phyloP scores from a whole-genome alignment of 2,888 invertebrate genomes.

The Nysson spinosus region DNA sequence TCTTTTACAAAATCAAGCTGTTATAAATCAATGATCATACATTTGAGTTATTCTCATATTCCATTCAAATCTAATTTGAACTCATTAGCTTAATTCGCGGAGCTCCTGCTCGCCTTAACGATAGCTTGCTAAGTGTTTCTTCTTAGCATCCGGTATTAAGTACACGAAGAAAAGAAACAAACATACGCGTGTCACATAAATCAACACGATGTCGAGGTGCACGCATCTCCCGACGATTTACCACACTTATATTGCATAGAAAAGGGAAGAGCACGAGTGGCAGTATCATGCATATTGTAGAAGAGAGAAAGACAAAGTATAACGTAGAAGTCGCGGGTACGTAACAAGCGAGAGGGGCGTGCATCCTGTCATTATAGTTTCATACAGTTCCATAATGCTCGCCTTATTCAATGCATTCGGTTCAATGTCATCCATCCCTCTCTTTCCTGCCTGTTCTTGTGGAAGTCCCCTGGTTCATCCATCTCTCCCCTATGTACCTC shows the following conservation, averaged over 20 bases:
- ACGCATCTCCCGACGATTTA: neutral
- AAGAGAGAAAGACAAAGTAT: constrained; percentile 32
- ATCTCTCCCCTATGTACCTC: constrained; percentile 9
- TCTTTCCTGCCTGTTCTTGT: constrained; percentile 56
- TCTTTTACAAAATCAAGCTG: too few relatives aligned
- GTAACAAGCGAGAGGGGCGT: constrained; percentile 63
- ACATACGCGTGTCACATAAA: neutral
- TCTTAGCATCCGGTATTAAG: neutral
- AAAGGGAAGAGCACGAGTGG: neutral
- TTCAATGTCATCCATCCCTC: constrained; percentile 73
- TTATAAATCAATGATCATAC: too few relatives aligned
- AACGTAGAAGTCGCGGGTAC: constrained; percentile 48
- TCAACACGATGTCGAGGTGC: neutral
- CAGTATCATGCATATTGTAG: constrained; percentile 9
- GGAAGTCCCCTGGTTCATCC: constrained; percentile 38
- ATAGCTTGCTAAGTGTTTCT: neutral
- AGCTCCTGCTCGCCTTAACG: too few relatives aligned
- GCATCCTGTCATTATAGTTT: constrained; percentile 75
- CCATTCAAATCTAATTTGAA: too few relatives aligned
- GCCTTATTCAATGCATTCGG: constrained; percentile 71
- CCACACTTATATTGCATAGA: neutral
- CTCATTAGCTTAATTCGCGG: too few relatives aligned
- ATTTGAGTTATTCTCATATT: too few relatives aligned
- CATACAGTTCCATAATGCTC: constrained; percentile 67
- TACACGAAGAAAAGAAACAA: constrained; percentile 3